Base-by-base conservation (phyloP, 2,797 vertebrate genomes). In the Enteromius radiatus region DNA sequence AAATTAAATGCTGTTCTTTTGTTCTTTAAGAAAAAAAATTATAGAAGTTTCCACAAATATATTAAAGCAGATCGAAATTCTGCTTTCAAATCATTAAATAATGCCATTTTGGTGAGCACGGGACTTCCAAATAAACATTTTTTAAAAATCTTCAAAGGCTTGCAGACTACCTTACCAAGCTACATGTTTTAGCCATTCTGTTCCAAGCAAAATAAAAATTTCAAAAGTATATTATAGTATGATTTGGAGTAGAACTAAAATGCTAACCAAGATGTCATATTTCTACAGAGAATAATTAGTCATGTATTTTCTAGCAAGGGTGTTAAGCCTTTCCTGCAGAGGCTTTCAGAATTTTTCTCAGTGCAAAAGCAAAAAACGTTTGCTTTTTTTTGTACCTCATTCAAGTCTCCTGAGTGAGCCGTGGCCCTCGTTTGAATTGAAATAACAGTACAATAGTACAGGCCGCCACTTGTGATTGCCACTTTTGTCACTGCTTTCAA, bases 401-500 rank as follows among this genome's bases (percentile, higher is more conserved):
- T 79, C 77, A 56, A 69, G 49, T 64, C 76, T 47, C 41, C 76
- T 74, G 70, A 69, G 70, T 17, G 80, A 69, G 78, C 41, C 61
- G 14, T 11, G 67, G 33, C 4, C 63, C 64, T 84, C 76, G 49
- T 83, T 86, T 85, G 73, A 84, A 78, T 78, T 75, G 71, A 84
- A 86, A 83, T 86, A 86, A 86, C 82, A 88, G 76, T 84, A 69
- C 78, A 76, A 75, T 88, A 74, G 80, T 80, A 77, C 19, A 63
- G 45, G 56, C 23, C 77, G 28, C 77, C 23, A 71, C 71, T 74
- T 82, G 70, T 79, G 75, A 85, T 84, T 89, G 88, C 83, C 86
- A 87, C 80, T 87, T 88, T 80, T 87, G 89, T 88, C 85, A 88
- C n/a, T 54, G 77, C 78, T 84, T 87, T 87, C 87, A 82, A 84